Evolutionary conservation across 2,113 vertebrate species (phyloP), one percentile per base, ranked within the genome.

Genomic region (Prochilodus magdalenae): DNA sequence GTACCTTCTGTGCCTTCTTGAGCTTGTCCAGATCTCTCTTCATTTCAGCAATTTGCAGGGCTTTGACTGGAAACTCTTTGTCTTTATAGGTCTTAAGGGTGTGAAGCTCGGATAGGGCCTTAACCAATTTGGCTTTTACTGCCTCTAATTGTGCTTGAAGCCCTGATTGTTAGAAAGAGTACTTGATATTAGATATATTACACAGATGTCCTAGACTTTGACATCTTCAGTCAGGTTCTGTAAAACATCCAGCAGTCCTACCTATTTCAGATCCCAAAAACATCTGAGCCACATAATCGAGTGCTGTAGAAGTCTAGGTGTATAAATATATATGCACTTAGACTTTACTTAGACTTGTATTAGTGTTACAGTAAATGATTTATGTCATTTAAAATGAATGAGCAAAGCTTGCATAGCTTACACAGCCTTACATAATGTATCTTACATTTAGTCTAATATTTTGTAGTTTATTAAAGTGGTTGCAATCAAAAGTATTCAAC

Each of bases 51-150:
- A 86, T 87, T 60, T 59, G 75, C 74, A 85, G 77, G 40, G 72
- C 81, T 47, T 89, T 87, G 26, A 86, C 63, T 16, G 85, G 88
- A 63, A 76, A 83, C 84, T 84, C 75, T 73, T 80, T 71, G 40
- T 88, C 77, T 81, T 79, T 87, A 72, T 84, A 89, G 1, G 82
- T 83, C 67, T 75, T 87, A 49, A 88, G 62, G 2, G 30, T 70
- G 47, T 84, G 69, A 16, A 87, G 73, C 55, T 87, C 73, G 12
- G 60, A 59, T 5, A 29, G 85, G 57, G 85, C 81, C 26, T 60
- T 27, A 6, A 24, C 15, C 36, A 88, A 40, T 22, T 83, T 30
- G 4, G 67, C 36, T n/a, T 75, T 57, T 47, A 86, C 53, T 15
- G 14, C 29, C 13, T 57, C 27, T 27, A 87, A 77, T 47, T 84